A percentile compares a stretch with the other conserved stretches of the same genome.
Conservation (phyloP, 2,888 invertebrate genomes). For the Reticulitermes lucifugus region DNA sequence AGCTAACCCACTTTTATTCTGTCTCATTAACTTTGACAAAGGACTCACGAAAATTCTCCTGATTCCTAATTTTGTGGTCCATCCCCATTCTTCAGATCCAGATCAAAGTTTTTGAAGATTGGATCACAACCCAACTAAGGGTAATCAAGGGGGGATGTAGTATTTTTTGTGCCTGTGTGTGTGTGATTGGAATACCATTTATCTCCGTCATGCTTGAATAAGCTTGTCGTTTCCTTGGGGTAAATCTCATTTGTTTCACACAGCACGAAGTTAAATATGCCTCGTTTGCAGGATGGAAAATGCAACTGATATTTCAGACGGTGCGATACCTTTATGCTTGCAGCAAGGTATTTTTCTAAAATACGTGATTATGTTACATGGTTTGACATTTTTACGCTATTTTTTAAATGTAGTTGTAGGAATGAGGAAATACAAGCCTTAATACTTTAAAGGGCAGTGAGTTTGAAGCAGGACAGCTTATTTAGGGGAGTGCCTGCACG, state of each 20-base stretch:
- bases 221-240: not conserved
- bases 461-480: too few relatives aligned
- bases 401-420: too few relatives aligned
- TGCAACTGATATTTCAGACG: too few relatives aligned
- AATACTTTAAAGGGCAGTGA: too few relatives aligned
- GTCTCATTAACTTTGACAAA: conserved; percentile 52
- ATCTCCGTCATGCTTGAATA: not conserved
- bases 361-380: too few relatives aligned
- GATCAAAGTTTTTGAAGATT: conserved; percentile 40
- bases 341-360: too few relatives aligned
- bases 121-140: conserved; percentile 21
- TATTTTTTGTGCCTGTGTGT: not conserved
- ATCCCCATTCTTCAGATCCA: conserved; percentile 39
- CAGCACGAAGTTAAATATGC: conserved; percentile 14
- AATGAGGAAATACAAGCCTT: too few relatives aligned
- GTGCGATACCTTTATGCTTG: too few relatives aligned
- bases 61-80: conserved; percentile 51
- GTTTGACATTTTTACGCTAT: too few relatives aligned
- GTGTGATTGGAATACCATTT: conserved; percentile 38
- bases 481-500: too few relatives aligned
- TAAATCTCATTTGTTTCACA: not conserved
- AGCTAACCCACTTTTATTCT: conserved; percentile 46
- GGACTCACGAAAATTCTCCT: conserved; percentile 47
- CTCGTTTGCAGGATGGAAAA: not conserved
- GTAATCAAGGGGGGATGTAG: conserved; percentile 14